phyloP scores from a whole-genome alignment of 1,140 invertebrate genomes.

The Muscidifurax raptorellus region DNA sequence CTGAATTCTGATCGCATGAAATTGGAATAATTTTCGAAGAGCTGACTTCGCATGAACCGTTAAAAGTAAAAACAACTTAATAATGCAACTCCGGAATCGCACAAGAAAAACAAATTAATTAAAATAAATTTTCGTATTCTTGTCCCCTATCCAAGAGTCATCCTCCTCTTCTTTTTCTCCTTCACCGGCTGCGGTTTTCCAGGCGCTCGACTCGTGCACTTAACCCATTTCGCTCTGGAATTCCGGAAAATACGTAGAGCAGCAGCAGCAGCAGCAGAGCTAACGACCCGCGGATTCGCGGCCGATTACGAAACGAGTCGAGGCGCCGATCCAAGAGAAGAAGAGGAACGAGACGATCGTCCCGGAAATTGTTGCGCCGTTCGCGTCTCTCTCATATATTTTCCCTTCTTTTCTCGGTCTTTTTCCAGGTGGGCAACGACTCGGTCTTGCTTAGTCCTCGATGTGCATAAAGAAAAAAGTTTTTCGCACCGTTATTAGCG shows the following conservation, averaged over 20 bases:
- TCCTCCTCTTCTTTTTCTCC: not conserved
- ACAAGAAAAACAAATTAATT: not conserved
- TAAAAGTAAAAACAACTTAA: no score
- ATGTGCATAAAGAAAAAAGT: not conserved
- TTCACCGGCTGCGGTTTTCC: not conserved
- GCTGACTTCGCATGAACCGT: no score
- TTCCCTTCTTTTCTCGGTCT: constrained; percentile 21
- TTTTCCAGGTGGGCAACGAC: not conserved
- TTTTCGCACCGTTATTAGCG: not conserved
- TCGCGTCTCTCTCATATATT: not conserved
- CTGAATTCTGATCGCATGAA: no score
- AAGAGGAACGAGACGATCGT: constrained; percentile 23
- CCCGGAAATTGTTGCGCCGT: constrained; percentile 41
- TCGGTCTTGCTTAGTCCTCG: not conserved
- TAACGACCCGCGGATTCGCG: constrained; percentile 43
- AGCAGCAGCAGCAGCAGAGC: constrained; percentile 12
- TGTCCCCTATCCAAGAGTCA: constrained; percentile 44
- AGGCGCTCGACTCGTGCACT: constrained; percentile 19
- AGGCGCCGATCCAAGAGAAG: constrained; percentile 26
- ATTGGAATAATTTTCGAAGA: no score
- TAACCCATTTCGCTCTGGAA: constrained; percentile 37
- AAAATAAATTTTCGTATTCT: constrained; percentile 41
- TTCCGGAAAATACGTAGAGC: constrained; percentile 35
- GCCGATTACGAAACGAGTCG: constrained; percentile 33
- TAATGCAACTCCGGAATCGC: no score